Conservation (phyloP, 2,113 vertebrate genomes). For the Phainopepla nitens region DNA sequence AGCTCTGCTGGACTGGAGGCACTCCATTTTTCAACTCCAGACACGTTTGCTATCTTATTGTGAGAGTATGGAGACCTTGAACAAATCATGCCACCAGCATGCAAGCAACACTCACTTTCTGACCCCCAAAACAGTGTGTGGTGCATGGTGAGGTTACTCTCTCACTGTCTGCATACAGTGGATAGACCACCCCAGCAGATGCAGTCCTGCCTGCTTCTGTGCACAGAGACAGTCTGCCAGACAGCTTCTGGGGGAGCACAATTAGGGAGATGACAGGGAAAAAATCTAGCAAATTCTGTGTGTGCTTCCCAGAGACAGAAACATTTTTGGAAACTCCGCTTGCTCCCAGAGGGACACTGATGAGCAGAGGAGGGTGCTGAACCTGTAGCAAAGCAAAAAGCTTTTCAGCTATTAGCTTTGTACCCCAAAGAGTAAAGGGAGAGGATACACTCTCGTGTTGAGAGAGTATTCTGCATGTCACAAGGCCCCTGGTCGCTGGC, state of each 20-base stretch:
- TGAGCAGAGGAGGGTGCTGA: not conserved
- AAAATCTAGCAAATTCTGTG: not conserved
- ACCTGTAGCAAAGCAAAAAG: not conserved
- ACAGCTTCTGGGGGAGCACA: not conserved
- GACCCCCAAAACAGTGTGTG: rapidly evolving
- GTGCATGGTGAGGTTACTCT: not conserved
- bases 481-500: not conserved
- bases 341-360: not conserved
- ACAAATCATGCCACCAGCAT: not conserved
- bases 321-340: not conserved
- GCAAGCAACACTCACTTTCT: not conserved
- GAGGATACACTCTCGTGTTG: not conserved
- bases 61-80: not conserved
- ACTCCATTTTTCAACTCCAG: not conserved
- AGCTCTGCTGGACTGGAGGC: not conserved
- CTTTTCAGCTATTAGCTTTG: not conserved
- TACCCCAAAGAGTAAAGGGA: not conserved
- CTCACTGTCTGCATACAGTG: rapidly evolving
- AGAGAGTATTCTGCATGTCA: not conserved
- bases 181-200: not conserved
- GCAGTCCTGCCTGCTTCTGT: rapidly evolving
- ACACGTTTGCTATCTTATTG: not conserved
- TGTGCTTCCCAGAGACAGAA: not conserved
- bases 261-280: not conserved
- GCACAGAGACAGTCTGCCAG: not conserved